These are phyloP conservation scores for Arge pagana DNA, from an alignment of 2,888 invertebrate genomes.

Conservation along the genomic window DNA sequence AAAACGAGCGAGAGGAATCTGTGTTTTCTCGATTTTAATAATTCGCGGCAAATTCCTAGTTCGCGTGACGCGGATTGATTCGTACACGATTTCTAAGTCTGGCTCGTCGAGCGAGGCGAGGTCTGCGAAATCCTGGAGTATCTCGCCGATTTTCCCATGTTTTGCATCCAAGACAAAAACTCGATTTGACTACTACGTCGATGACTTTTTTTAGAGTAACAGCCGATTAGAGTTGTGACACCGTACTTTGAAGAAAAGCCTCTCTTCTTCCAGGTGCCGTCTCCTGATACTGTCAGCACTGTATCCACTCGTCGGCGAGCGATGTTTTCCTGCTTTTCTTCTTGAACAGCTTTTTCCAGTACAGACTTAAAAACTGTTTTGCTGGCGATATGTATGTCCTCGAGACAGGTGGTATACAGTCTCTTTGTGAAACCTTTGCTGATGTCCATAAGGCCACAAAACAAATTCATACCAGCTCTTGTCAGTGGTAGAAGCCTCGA, in stretches of 20 bases:
- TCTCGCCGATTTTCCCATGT: conserved; percentile 16
- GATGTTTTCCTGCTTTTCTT: conserved; percentile 32
- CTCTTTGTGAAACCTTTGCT: conserved; percentile 29
- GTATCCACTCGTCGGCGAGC: conserved; percentile 25
- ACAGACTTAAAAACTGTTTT: conserved; percentile 28
- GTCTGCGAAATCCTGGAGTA: conserved; percentile 5
- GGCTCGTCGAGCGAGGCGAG: too few species aligned
- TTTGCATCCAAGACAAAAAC: conserved; percentile 27
- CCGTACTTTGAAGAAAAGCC: conserved; percentile 30
- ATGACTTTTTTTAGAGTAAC: conserved; percentile 30
- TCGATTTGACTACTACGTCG: conserved; percentile 27
- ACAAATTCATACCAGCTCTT: conserved; percentile 40
- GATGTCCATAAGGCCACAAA: conserved; percentile 39
- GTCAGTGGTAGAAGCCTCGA: conserved; percentile 39
- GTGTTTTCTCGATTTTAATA: too few species aligned
- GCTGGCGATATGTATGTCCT: conserved; percentile 28
- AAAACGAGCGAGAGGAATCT: too few species aligned
- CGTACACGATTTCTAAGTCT: too few species aligned
- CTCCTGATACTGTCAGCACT: conserved; percentile 33
- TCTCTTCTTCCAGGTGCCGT: conserved; percentile 33
- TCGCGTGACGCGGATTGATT: too few species aligned
- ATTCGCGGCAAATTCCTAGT: too few species aligned
- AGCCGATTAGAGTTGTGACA: conserved; percentile 31
- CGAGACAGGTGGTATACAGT: conserved; percentile 29
- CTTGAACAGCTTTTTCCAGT: conserved; percentile 29